Conservation (phyloP, 2,113 vertebrate genomes). For the Pithys albifrons region DNA sequence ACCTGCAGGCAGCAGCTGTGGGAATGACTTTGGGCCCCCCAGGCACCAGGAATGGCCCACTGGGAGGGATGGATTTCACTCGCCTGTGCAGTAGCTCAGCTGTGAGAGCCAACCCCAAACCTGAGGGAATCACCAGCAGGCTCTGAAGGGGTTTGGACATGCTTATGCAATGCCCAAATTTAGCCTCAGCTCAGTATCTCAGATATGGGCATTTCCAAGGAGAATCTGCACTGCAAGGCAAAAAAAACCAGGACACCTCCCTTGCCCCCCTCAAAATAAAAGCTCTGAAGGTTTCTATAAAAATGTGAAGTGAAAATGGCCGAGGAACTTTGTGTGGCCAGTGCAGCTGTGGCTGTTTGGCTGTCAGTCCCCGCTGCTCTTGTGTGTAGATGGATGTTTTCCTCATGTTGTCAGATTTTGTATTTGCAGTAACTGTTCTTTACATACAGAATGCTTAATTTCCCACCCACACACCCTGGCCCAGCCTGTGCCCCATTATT, state of each 20-base stretch:
- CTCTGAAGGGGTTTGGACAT: background rate
- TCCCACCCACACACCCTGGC: background rate
- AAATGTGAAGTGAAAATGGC: constrained; percentile 21
- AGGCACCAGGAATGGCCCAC: background rate
- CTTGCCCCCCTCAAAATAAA: background rate
- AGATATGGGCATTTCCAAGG: background rate
- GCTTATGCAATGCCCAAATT: background rate
- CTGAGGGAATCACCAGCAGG: background rate
- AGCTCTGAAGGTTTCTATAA: background rate
- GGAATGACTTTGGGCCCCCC: background rate
- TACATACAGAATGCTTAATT: background rate
- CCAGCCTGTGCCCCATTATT: background rate
- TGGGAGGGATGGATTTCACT: background rate
- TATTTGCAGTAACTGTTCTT: constrained; percentile 25
- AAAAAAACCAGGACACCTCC: background rate
- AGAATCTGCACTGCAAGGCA: background rate
- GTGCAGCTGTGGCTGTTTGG: background rate
- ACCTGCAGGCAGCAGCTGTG: background rate
- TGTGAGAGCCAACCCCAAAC: background rate
- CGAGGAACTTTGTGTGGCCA: background rate
- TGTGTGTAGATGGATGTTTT: background rate
- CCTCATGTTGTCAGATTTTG: background rate
- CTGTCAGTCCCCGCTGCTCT: background rate
- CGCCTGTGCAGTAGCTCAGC: background rate
- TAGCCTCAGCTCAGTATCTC: background rate